Conservation (phyloP, 2,797 vertebrate species). For the Bufotes viridis region DNA sequence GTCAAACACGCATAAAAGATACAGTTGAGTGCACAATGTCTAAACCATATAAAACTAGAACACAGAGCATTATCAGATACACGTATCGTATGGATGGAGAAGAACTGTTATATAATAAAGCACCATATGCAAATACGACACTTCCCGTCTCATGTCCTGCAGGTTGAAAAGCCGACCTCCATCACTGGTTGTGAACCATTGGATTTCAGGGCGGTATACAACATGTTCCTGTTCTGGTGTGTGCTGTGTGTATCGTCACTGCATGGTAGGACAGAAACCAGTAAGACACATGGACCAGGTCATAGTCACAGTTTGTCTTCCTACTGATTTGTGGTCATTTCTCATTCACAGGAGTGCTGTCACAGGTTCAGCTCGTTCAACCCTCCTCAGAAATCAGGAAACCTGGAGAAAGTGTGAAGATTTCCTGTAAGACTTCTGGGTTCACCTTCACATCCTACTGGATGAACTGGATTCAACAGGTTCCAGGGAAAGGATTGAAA, state of each 20-base stretch:
- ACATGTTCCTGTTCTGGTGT: constrained; percentile 36
- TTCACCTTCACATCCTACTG: not conserved
- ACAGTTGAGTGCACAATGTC: too few relatives aligned
- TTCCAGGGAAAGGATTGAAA: constrained; percentile 3
- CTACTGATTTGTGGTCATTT: not conserved
- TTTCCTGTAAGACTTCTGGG: constrained; percentile 49
- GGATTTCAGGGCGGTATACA: not conserved
- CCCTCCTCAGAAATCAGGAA: constrained; percentile 28
- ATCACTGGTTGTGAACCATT: not conserved
- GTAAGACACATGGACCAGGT: not conserved
- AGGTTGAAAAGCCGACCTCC: not conserved
- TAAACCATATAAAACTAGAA: too few relatives aligned
- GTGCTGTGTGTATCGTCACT: constrained; percentile 1
- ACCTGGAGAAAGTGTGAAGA: constrained; percentile 33
- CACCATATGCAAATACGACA: not conserved
- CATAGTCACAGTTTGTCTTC: not conserved
- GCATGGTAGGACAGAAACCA: constrained; percentile 6
- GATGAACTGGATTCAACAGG: constrained; percentile 18
- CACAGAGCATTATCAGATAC: too few relatives aligned
- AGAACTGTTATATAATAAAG: not conserved
- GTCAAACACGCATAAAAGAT: too few relatives aligned
- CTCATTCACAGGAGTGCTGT: constrained; percentile 34
- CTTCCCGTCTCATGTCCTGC: not conserved
- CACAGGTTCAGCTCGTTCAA: constrained; percentile 18
- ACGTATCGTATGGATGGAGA: too few relatives aligned